Evolutionary conservation across 2,888 invertebrate genomes (phyloP), one percentile per base, ranked within the genome.

Genomic region (Sminthurides aquaticus): DNA sequence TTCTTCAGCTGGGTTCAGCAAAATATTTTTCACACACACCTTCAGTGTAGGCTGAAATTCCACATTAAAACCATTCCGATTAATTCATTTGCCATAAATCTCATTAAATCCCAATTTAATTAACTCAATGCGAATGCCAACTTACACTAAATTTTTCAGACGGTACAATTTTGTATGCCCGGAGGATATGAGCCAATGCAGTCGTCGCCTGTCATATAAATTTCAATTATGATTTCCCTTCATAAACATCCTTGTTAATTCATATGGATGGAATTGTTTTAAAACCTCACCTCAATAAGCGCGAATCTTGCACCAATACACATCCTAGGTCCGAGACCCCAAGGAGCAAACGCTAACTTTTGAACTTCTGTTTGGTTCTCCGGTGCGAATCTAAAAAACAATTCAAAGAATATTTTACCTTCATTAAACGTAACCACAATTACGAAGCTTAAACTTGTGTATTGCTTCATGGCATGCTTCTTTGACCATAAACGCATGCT

Each of bases 221-320:
- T 34, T 34, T 34, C 8, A n/a, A n/a, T n/a, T n/a, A n/a, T n/a
- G n/a, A n/a, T n/a, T n/a, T n/a, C n/a, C n/a, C n/a, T n/a, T n/a
- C n/a, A n/a, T n/a, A n/a, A n/a, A n/a, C n/a, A n/a, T n/a, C n/a
- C n/a, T n/a, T n/a, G n/a, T n/a, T n/a, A n/a, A n/a, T n/a, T n/a
- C n/a, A n/a, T n/a, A n/a, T n/a, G n/a, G n/a, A n/a, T n/a, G n/a
- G n/a, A n/a, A n/a, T n/a, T n/a, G n/a, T n/a, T n/a, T n/a, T n/a
- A n/a, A n/a, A n/a, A n/a, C n/a, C n/a, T 57, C 27, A 64, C 59
- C 64, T 74, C 74, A 24, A 74, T 70, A 27, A 74, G 62, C 2
- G 74, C 74, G 61, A 74, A 74, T 55, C 72, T 65, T 18, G 74
- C 74, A 54, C 74, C 73, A 56, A 74, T 71, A 29, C 74, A 74